These are phyloP conservation scores for Pterois miles DNA, from an alignment of 2,797 vertebrate genomes.

Conservation along the genomic window DNA sequence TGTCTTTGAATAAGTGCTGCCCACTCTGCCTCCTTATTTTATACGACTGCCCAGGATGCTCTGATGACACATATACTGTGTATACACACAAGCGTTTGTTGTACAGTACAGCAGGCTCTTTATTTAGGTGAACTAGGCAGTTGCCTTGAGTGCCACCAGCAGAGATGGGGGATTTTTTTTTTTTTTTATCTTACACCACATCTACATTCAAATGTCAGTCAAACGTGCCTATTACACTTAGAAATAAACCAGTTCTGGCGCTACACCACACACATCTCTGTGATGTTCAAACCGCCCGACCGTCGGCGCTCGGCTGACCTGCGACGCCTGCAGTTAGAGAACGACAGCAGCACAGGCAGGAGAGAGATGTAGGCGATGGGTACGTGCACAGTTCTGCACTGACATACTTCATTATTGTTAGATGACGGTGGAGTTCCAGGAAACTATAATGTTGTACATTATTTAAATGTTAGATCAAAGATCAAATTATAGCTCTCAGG, in stretches of 20 bases:
- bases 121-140: not conserved
- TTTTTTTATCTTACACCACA: not conserved
- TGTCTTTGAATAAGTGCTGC: constrained; percentile 31
- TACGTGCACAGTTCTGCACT: constrained; percentile 7
- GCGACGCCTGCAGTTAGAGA: constrained; percentile 16
- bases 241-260: constrained; percentile 25
- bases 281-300: constrained; percentile 9
- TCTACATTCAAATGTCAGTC: constrained; percentile 23
- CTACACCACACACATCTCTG: constrained; percentile 9
- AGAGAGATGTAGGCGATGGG: constrained; percentile 10
- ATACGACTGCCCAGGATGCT: constrained; percentile 21
- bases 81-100: not conserved
- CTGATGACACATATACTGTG: constrained; percentile 11
- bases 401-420: constrained; percentile 24
- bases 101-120: not conserved
- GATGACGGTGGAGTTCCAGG: not conserved
- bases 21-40: constrained; percentile 24
- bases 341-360: constrained; percentile 16
- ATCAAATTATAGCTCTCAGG: constrained; percentile 17
- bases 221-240: constrained; percentile 6
- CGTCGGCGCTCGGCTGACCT: constrained; percentile 14
- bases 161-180: not conserved
- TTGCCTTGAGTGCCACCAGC: constrained; percentile 4
- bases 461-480: constrained; percentile 32
- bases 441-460: not conserved